Percentiles rank a stretch among this genome's conserved stretches.
Evolutionary conservation across 2,113 vertebrate species (phyloP).

Genomic region (Chitala chitala): DNA sequence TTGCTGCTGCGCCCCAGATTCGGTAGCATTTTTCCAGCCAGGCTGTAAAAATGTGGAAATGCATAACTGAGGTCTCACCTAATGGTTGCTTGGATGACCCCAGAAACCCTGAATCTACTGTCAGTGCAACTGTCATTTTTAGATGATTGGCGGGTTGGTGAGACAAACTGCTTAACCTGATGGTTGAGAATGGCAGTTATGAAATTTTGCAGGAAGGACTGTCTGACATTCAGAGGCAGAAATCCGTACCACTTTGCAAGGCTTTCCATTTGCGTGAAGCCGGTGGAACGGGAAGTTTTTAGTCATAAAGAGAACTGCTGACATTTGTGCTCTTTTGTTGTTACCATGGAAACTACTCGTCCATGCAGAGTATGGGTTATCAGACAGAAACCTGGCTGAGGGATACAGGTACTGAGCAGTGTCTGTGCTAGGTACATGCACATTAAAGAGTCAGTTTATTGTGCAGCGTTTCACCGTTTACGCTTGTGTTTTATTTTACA

Average conservation of each 20-base stretch:
- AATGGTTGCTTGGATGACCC: constrained; percentile 5
- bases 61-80: not conserved
- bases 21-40: constrained; percentile 22
- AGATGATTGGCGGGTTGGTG: no score
- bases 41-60: constrained; percentile 1
- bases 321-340: not conserved
- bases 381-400: no score
- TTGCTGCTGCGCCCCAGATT: constrained; percentile 43
- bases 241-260: not conserved
- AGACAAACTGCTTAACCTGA: no score
- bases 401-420: no score
- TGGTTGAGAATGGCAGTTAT: not conserved
- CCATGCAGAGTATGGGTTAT: not conserved
- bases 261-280: not conserved
- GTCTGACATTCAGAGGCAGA: not conserved
- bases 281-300: not conserved
- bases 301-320: not conserved
- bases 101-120: not conserved
- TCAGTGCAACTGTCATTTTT: not conserved
- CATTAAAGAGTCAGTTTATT: no score
- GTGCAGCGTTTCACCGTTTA: no score
- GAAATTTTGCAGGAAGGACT: not conserved
- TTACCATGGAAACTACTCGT: not conserved
- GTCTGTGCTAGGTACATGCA: no score
- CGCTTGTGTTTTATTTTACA: no score